A percentile compares a stretch with the other conserved stretches of the same genome.
These are phyloP conservation scores for Mormyrops attenuatus DNA, from an alignment of 2,797 vertebrate species.

Conservation along the genomic window DNA sequence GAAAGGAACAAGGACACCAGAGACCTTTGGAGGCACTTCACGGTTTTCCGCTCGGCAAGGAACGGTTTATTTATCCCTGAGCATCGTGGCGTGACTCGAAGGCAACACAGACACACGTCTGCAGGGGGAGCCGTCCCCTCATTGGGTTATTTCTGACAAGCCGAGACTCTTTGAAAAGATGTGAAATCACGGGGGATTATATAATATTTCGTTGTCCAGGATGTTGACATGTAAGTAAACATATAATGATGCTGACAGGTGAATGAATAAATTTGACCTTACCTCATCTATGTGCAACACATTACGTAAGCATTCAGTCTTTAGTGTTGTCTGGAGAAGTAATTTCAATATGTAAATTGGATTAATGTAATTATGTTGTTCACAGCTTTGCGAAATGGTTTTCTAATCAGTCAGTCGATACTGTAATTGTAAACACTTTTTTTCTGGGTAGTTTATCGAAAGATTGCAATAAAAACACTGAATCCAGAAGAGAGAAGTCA, in stretches of 20 bases:
- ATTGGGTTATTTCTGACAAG: not conserved
- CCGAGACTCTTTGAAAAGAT: not conserved
- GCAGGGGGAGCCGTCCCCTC: not conserved
- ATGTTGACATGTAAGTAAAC: not conserved
- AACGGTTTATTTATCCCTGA: not conserved
- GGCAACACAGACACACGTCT: not conserved
- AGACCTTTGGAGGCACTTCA: not conserved
- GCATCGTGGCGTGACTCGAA: not conserved
- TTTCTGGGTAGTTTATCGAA: not conserved
- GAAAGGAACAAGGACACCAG: constrained; percentile 3
- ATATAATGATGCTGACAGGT: not conserved
- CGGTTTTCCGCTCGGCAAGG: not conserved
- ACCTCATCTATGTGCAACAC: not conserved
- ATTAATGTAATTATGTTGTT: not conserved
- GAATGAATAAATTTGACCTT: not conserved
- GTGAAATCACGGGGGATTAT: not conserved
- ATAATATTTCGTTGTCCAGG: not conserved
- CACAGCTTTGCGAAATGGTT: not conserved
- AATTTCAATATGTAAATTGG: not conserved
- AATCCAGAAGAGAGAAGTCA: not conserved
- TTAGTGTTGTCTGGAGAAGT: not conserved
- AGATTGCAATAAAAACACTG: not conserved
- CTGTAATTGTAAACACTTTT: not conserved
- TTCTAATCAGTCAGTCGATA: not conserved
- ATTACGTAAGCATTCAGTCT: not conserved